Base-by-base conservation (phyloP, 2,113 vertebrate genomes). In the Stegastes partitus region DNA sequence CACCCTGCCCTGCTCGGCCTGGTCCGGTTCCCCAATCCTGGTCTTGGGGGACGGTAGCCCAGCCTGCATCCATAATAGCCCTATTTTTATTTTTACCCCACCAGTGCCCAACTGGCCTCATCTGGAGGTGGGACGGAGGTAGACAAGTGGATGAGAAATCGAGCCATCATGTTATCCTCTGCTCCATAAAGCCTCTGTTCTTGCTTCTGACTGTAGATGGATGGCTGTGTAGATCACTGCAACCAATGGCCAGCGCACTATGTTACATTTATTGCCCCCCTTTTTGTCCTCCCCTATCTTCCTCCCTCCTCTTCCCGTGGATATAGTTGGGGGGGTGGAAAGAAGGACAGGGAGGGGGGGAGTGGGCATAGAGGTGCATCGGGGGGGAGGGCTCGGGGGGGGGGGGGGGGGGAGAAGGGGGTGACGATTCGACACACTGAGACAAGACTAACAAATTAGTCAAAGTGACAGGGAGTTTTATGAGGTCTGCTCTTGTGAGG, bases 391-490 rank as follows among this genome's bases (percentile, higher is more conserved):
- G 45, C 31, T 50, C 42, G 22, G 45, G 65, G 31, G 19, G 44
- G 61, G 34, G 47, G 10, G 80, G 83, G 22, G 45, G 65, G 31
- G 19, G 44, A 62, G 34, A 19, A n/a, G 80, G 83, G 82, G 81
- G 73, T 86, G 91, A 88, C 85, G 74, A 87, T 88, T 90, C 66
- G 79, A 94, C 93, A 94, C 90, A 83, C 89, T 91, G 91, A 92
- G 92, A 94, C 91, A 94, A 93, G 92, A 94, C 94, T 92, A 95
- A 94, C 94, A 94, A 95, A 95, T 95, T 93, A 94, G 93, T 95
- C 93, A 94, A 91, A 93, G 93, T 94, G 94, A 93, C 94, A 94
- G 91, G 81, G 79, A 91, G 89, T 91, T 94, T 94, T 93, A 93
- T 93, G 92, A 94, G 92, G 89, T 90, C 87, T 90, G 93, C 84